Conservation (phyloP, 2,888 invertebrate species). For the Syrista parreyssii region DNA sequence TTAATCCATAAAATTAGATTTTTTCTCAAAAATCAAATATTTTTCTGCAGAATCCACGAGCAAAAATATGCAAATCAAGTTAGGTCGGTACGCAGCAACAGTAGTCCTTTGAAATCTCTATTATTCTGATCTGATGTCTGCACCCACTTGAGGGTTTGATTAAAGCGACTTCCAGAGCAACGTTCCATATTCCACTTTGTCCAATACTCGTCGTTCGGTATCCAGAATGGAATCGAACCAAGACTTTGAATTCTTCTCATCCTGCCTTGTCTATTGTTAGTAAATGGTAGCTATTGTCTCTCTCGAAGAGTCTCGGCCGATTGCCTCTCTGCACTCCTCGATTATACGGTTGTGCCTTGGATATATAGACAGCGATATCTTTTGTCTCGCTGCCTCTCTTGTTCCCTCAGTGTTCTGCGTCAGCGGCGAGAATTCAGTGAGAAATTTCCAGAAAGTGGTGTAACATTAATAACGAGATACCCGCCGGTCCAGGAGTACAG, state of each 20-base stretch:
- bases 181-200: not conserved
- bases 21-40: not conserved
- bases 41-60: not conserved
- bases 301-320: slow-evolving; percentile 1
- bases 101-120: not conserved
- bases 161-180: not conserved
- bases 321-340: not conserved
- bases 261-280: slow-evolving; percentile 25
- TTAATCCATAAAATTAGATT: not conserved
- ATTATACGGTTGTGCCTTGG: not conserved
- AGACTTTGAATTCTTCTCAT: slow-evolving; percentile 24
- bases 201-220: not conserved
- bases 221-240: slow-evolving; percentile 27
- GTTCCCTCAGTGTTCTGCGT: not conserved
- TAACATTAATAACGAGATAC: not conserved
- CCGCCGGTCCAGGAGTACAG: not conserved
- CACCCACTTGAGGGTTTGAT: not conserved
- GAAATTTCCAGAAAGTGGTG: not conserved
- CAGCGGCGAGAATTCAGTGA: not conserved
- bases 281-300: slow-evolving; percentile 1
- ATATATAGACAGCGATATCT: not conserved
- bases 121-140: not conserved
- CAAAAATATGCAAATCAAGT: not conserved
- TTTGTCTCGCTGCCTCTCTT: not conserved
- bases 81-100: not conserved